Base-by-base conservation (phyloP, 1,140 invertebrate species). In the Drusus annulatus region DNA sequence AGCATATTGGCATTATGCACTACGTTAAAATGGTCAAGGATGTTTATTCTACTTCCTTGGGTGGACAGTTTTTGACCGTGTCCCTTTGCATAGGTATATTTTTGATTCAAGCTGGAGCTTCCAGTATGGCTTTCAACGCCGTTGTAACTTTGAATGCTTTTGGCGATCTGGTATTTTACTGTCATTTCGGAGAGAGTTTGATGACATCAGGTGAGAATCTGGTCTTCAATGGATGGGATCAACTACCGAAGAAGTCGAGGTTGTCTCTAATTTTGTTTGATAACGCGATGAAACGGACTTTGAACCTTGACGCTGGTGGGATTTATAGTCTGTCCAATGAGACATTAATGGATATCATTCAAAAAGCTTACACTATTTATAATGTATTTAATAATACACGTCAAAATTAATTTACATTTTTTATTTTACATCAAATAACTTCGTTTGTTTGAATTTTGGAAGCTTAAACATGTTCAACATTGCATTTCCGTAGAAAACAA, bases 351-450 rank as follows among this genome's bases (percentile, higher is more conserved):
- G 10, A 62, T 15, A 62, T 81, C 16, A 60, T 81, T 3, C 28
- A 81, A 36, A 81, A 77, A 63, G 74, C 74, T 5, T 81, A 81
- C 21, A 69, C 80, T 10, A 76, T 81, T 77, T 77, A 81, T 51
- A 81, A 77, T 17, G 80, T 81, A 15, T 80, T 80, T 71, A 51
- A 36, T 2, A 36, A 36, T 36, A 8, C 6, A 3, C 5, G 8
- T 6, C 31, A 36, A 36, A 4, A 0, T 6, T 36, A 36, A 36
- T 36, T 36, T n/a, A n/a, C n/a, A n/a, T n/a, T n/a, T n/a, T n/a
- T n/a, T n/a, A n/a, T n/a, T n/a, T n/a, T n/a, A n/a, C n/a, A n/a
- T n/a, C n/a, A n/a, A n/a, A n/a, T 36, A 7, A 6, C 6, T 2
- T 3, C 5, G 6, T 7, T 28, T 28, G 6, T 28, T 28, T 28